A percentile compares a stretch with the other conserved stretches of the same genome.
phyloP scores from a whole-genome alignment of 2,888 invertebrate genomes.

The Miltochrista miniata region DNA sequence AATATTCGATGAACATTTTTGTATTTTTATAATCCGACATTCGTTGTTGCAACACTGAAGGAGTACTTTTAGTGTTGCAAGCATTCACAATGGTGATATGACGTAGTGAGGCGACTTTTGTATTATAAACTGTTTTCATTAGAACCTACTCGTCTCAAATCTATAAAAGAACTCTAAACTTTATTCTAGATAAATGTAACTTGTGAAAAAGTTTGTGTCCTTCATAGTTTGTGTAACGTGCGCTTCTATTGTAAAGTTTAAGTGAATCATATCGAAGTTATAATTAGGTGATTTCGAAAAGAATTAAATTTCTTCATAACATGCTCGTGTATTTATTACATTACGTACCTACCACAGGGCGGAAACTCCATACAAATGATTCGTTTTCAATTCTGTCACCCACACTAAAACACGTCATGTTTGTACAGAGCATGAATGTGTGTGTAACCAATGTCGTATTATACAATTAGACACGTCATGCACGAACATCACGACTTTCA shows the following conservation, averaged over 20 bases:
- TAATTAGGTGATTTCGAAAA: conserved; percentile 73
- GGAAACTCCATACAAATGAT: too few relatives aligned
- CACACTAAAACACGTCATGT: too few relatives aligned
- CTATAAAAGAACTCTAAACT: neutral
- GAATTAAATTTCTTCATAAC: conserved; percentile 76
- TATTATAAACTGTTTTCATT: neutral
- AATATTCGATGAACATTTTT: conserved; percentile 23
- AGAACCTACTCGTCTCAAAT: neutral
- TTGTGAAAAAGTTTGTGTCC: conserved; percentile 40
- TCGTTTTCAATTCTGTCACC: too few relatives aligned
- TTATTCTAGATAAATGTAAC: neutral
- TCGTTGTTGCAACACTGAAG: conserved; percentile 7
- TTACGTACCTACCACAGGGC: too few relatives aligned
- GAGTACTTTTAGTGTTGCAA: conserved; percentile 6
- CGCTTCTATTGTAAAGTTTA: conserved; percentile 65
- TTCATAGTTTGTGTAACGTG: conserved; percentile 47
- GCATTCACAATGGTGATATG: conserved; percentile 4
- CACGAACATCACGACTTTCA: too few relatives aligned
- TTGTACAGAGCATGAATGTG: too few relatives aligned
- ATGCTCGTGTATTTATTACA: conserved; percentile 2
- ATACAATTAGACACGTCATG: too few relatives aligned
- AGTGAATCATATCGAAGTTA: conserved; percentile 79
- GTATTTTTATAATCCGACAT: conserved; percentile 27
- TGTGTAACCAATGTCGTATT: too few relatives aligned
- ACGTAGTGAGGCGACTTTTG: too few relatives aligned